Evolutionary conservation across 2,797 vertebrate species (phyloP).

Genomic region (Coracias cyanogaster): DNA sequence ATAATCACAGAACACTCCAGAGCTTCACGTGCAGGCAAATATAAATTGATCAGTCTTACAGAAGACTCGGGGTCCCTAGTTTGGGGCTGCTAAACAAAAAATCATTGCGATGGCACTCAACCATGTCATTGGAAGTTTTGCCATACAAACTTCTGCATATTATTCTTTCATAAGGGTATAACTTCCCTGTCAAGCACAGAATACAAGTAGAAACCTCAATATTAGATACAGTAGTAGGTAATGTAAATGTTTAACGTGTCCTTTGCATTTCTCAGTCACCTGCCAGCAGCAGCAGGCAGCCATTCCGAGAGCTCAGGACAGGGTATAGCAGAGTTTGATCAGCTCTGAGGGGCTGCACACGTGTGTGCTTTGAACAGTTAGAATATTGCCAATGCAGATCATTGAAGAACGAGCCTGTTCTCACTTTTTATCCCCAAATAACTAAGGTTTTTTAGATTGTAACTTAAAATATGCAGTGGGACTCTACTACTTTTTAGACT

Average conservation of each 20-base stretch:
- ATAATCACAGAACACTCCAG: not conserved
- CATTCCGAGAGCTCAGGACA: not conserved
- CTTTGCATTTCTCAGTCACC: not conserved
- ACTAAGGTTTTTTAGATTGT: not conserved
- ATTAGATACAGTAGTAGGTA: not conserved
- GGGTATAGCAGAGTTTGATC: not conserved
- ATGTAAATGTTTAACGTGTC: not conserved
- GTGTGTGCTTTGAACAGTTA: not conserved
- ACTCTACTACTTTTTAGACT: not conserved
- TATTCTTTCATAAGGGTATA: not conserved
- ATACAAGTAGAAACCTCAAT: not conserved
- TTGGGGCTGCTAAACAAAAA: not conserved
- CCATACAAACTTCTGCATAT: not conserved
- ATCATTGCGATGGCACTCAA: not conserved
- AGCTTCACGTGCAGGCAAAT: not conserved
- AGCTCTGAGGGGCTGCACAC: not conserved
- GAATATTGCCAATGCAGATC: not conserved
- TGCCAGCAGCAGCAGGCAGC: not conserved
- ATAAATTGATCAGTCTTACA: not conserved
- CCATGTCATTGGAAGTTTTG: not conserved
- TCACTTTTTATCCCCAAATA: not conserved
- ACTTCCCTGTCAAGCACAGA: not conserved
- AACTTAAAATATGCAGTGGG: accelerated
- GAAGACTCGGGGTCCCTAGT: not conserved
- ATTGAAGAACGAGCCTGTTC: not conserved